Evolutionary conservation across 2,888 invertebrate genomes (phyloP).

Genomic region (Drosophila austrosaltans): DNA sequence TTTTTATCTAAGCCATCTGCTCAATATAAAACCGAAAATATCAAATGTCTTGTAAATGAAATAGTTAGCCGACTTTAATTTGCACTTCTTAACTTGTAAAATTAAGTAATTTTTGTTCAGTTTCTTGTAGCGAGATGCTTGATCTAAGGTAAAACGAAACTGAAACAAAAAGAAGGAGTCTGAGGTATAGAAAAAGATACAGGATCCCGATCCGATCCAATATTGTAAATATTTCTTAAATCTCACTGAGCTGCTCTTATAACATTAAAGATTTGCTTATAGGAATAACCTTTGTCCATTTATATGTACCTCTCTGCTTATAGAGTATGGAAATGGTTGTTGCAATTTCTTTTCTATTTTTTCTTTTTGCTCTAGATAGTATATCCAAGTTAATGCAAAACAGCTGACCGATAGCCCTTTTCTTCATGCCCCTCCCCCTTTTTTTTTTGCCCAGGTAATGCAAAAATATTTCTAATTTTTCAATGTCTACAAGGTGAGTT

Average conservation of each 20-base stretch:
- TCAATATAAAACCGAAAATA: constrained; percentile 32
- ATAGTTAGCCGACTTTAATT: neutral
- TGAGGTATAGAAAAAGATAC: no score
- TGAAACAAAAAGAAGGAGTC: no score
- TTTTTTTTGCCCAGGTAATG: constrained; percentile 48
- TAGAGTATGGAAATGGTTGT: neutral
- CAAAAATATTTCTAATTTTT: constrained; percentile 73
- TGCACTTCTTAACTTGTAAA: neutral
- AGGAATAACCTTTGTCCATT: no score
- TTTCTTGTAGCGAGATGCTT: no score
- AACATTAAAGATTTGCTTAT: no score
- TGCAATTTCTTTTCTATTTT: neutral
- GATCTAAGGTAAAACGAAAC: no score
- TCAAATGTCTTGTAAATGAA: constrained; percentile 8
- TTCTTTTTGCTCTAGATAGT: constrained; percentile 31
- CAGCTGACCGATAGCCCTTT: constrained; percentile 58
- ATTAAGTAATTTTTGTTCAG: no score
- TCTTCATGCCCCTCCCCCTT: constrained; percentile 10
- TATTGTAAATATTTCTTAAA: no score
- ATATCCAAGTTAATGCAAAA: constrained; percentile 67
- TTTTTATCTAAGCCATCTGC: constrained; percentile 32
- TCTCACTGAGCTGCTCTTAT: no score
- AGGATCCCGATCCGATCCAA: no score
- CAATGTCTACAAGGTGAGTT: constrained; percentile 53
- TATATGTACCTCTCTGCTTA: no score